Evolutionary conservation across 2,888 invertebrate species (phyloP).

Genomic region (Apodemia zela): DNA sequence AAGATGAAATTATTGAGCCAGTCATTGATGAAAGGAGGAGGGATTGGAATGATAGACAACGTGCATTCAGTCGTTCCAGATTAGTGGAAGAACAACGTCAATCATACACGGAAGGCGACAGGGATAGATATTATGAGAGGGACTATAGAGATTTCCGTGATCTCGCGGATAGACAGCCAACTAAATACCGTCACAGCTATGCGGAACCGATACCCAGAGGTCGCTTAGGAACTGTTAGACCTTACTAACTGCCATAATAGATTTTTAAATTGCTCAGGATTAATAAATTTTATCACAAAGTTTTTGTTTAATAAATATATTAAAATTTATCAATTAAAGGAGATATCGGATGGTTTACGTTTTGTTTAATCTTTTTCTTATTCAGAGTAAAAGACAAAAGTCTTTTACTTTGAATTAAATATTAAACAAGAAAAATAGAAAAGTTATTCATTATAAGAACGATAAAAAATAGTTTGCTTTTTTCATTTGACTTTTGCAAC

Average conservation of each 20-base stretch:
- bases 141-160: conserved; percentile 70
- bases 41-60: conserved; percentile 67
- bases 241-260: conserved; percentile 72
- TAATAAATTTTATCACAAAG: conserved; percentile 1
- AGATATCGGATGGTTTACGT: conserved; percentile 1
- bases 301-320: conserved; percentile 5
- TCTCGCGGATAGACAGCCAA: conserved; percentile 61
- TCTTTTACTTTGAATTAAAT: no score
- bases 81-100: conserved; percentile 69
- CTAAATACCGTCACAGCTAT: conserved; percentile 83
- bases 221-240: conserved; percentile 70
- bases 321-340: conserved; percentile 1
- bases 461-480: no score
- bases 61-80: conserved; percentile 72
- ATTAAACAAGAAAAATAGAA: no score
- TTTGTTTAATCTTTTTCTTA: neutral
- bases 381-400: no score
- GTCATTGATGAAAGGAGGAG: conserved; percentile 65
- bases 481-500: no score
- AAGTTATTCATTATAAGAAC: no score
- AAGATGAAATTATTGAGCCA: conserved; percentile 71
- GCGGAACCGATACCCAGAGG: conserved; percentile 83
- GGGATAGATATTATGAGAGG: conserved; percentile 66
- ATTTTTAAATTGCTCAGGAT: conserved; percentile 10
- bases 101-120: conserved; percentile 64